phyloP scores from a whole-genome alignment of 2,797 vertebrate genomes.

The Balearica regulorum region DNA sequence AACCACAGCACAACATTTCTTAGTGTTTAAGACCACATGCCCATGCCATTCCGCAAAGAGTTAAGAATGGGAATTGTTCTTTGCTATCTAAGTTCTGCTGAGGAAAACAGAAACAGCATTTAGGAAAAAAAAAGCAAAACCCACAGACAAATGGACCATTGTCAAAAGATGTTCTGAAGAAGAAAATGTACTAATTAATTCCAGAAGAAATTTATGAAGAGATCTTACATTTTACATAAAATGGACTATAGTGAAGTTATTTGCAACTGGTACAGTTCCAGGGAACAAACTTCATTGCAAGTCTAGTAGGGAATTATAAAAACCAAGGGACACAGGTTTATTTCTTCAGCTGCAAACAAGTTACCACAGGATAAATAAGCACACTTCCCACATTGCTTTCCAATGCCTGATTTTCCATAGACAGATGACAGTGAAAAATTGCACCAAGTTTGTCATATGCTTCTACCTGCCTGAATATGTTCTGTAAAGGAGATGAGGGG shows the following conservation, averaged over 20 bases:
- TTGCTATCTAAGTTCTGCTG: not conserved
- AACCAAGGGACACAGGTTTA: not conserved
- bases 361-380: not conserved
- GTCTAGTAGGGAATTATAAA: not conserved
- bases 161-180: not conserved
- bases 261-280: not conserved
- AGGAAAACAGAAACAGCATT: not conserved
- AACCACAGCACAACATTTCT: not conserved
- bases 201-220: not conserved
- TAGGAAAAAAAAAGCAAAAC: not conserved
- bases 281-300: not conserved
- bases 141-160: not conserved
- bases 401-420: not conserved
- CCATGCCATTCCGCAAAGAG: not conserved
- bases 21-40: not conserved
- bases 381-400: not conserved
- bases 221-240: not conserved
- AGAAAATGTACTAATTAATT: not conserved
- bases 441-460: not conserved
- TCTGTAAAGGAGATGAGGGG: not conserved
- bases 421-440: not conserved
- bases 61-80: not conserved
- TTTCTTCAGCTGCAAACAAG: not conserved
- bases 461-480: not conserved
- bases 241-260: not conserved